Percentiles rank a stretch among this genome's conserved stretches.
Conservation (phyloP, 2,888 invertebrate genomes). For the Diaperis boleti region DNA sequence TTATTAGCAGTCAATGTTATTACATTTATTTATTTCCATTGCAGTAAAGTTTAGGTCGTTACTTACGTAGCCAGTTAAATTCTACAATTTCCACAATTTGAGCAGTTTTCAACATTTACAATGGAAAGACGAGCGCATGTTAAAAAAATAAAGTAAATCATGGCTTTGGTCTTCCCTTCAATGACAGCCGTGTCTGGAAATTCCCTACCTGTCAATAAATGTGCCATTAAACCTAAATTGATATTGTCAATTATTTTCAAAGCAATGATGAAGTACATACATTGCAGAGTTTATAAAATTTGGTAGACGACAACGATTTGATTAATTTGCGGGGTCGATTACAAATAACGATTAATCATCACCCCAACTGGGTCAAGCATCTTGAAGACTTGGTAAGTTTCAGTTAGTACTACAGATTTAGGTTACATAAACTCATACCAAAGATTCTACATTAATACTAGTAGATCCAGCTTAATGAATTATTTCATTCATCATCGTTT, state of each 20-base stretch:
- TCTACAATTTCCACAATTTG: too few species aligned
- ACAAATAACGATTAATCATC: constrained; percentile 26
- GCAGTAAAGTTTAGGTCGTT: too few species aligned
- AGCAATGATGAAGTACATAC: constrained; percentile 4
- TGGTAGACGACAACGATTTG: constrained; percentile 12
- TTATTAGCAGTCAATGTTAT: too few species aligned
- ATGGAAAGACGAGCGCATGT: too few species aligned
- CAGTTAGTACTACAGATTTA: too few species aligned
- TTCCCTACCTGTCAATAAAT: constrained; percentile 17
- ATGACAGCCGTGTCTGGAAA: constrained; percentile 19
- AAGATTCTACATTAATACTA: too few species aligned
- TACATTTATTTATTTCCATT: too few species aligned
- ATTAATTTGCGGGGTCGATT: constrained; percentile 24
- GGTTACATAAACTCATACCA: too few species aligned
- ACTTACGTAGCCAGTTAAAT: too few species aligned
- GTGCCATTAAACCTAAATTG: constrained; percentile 24
- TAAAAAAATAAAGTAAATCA: constrained; percentile 31
- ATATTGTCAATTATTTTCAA: constrained; percentile 1
- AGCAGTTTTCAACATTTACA: too few species aligned
- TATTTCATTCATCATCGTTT: too few species aligned
- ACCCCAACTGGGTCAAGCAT: constrained; percentile 7
- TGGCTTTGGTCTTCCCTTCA: constrained; percentile 15
- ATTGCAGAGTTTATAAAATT: constrained; percentile 16
- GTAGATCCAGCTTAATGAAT: too few species aligned
- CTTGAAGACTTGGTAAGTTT: constrained; percentile 10